These are phyloP conservation scores for Helicoverpa zea DNA, from an alignment of 1,140 invertebrate species.

Conservation along the genomic window DNA sequence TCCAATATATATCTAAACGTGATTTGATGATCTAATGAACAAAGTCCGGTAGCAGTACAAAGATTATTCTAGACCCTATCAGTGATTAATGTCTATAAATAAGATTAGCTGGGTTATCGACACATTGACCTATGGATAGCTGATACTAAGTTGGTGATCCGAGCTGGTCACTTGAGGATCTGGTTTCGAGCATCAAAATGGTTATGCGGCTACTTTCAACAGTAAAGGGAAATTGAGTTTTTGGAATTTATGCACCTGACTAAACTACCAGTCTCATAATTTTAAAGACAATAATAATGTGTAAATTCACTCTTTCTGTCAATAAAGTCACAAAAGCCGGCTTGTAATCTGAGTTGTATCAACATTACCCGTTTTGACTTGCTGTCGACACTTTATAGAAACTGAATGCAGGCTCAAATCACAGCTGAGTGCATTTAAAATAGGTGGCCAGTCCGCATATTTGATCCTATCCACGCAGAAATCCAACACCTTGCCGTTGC, in stretches of 20 bases:
- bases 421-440: slow-evolving; percentile 89
- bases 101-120: slow-evolving; percentile 16
- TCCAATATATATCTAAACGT: neutral
- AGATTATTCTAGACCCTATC: slow-evolving; percentile 21
- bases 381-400: slow-evolving; percentile 84
- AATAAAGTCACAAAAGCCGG: neutral
- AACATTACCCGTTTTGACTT: slow-evolving; percentile 79
- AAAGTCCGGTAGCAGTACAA: slow-evolving; percentile 22
- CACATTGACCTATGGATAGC: slow-evolving; percentile 16
- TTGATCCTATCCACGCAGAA: slow-evolving; percentile 90
- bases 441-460: slow-evolving; percentile 90
- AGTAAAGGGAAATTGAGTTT: neutral
- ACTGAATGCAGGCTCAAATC: slow-evolving; percentile 89
- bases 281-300: neutral
- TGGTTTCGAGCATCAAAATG: neutral
- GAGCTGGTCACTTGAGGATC: neutral
- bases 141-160: neutral
- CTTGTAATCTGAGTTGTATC: slow-evolving; percentile 9
- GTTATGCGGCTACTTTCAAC: neutral
- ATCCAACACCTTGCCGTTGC: slow-evolving; percentile 86
- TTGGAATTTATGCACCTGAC: neutral
- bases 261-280: neutral
- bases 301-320: neutral
- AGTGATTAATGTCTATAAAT: slow-evolving; percentile 31
- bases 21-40: neutral